Conservation (phyloP, 2,113 vertebrate genomes). For the Ahaetulla prasina region DNA sequence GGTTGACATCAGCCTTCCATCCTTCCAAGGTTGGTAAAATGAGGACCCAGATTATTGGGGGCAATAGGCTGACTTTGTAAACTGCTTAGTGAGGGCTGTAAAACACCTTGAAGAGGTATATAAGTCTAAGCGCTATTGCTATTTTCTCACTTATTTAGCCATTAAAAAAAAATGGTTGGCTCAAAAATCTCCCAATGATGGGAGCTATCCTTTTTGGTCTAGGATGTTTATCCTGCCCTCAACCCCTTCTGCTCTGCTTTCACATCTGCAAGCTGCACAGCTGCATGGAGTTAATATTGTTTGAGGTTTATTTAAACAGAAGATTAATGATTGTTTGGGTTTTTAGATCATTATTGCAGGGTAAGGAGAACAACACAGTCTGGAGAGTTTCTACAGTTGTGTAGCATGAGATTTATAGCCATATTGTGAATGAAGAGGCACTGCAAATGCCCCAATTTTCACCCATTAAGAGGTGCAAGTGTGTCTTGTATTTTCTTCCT, state of each 20-base stretch:
- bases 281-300: neutral
- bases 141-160: neutral
- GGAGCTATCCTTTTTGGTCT: neutral
- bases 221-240: neutral
- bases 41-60: no score
- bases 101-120: no score
- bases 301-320: neutral
- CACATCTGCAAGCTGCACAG: neutral
- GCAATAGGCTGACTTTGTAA: no score
- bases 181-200: neutral
- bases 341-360: neutral
- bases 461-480: neutral
- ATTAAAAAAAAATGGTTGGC: neutral
- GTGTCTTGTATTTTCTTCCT: slow-evolving; percentile 31
- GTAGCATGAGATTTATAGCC: neutral
- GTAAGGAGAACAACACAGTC: neutral
- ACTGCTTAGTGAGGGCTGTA: no score
- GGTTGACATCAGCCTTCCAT: no score
- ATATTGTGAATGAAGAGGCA: neutral
- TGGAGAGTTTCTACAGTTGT: neutral
- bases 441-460: neutral
- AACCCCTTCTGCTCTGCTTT: neutral
- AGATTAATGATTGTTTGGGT: no score
- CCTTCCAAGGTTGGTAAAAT: no score
- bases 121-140: no score